Evolutionary conservation across 2,888 invertebrate species (phyloP).

Genomic region (Eucriotettix oculatus): DNA sequence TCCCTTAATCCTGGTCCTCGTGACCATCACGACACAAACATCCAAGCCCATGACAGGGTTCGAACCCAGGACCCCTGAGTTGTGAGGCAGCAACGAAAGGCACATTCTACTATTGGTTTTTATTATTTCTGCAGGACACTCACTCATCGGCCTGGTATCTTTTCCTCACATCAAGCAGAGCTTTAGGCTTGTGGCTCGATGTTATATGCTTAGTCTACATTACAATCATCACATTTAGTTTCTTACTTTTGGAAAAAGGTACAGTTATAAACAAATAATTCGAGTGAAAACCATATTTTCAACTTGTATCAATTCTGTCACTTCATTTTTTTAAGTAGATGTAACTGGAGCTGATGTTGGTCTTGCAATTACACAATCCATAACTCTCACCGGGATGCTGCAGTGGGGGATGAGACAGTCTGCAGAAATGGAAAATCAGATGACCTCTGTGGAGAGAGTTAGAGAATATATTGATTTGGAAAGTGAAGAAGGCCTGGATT

Average conservation of each 20-base stretch:
- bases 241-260: constrained; percentile 31
- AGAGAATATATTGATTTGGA: constrained; percentile 30
- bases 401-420: constrained; percentile 36
- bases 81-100: too few species aligned
- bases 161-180: constrained; percentile 40
- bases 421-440: constrained; percentile 26
- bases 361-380: constrained; percentile 22
- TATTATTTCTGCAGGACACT: constrained; percentile 34
- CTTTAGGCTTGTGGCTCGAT: constrained; percentile 49
- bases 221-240: constrained; percentile 42
- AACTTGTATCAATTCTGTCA: too few species aligned
- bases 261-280: too few species aligned
- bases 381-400: constrained; percentile 30
- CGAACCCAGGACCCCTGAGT: too few species aligned
- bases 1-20: too few species aligned
- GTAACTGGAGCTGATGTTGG: constrained; percentile 20
- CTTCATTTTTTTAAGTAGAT: not conserved
- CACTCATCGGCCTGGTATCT: constrained; percentile 47
- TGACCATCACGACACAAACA: too few species aligned
- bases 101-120: too few species aligned
- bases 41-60: too few species aligned
- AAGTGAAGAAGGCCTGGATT: constrained; percentile 22
- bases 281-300: too few species aligned
- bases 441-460: constrained; percentile 32
- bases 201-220: constrained; percentile 43